phyloP scores from a whole-genome alignment of 2,797 vertebrate genomes.

The Siniperca obscura region DNA sequence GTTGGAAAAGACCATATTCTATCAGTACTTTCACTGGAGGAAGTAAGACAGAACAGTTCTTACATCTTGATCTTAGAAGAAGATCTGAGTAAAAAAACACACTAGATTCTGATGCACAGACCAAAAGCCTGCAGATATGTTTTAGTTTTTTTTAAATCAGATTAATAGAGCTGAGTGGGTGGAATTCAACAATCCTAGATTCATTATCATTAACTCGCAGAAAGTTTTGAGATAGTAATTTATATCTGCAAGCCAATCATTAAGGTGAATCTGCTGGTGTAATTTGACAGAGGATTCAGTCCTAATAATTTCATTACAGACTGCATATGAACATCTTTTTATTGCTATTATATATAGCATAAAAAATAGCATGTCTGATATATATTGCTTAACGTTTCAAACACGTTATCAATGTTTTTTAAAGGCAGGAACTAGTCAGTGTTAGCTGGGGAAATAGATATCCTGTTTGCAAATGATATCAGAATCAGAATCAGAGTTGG shows the following conservation, averaged over 20 bases:
- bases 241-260: conserved; percentile 25
- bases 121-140: background rate
- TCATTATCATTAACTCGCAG: conserved; percentile 34
- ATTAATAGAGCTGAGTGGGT: conserved; percentile 37
- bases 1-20: background rate
- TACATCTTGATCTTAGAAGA: conserved; percentile 5
- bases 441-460: conserved; percentile 32
- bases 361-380: too few species aligned
- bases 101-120: background rate
- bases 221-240: conserved; percentile 31
- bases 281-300: conserved; percentile 39
- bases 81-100: background rate
- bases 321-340: conserved; percentile 17
- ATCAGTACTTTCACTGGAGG: background rate
- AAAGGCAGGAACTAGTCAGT: conserved; percentile 27
- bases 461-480: conserved; percentile 43
- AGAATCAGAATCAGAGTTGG: background rate
- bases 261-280: conserved; percentile 27
- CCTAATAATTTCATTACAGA: conserved; percentile 47
- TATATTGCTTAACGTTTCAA: background rate
- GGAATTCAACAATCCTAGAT: conserved; percentile 21
- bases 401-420: conserved; percentile 25
- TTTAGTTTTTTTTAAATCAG: background rate
- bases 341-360: background rate
- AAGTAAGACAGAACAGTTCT: background rate